A percentile compares a stretch with the other conserved stretches of the same genome.
These are phyloP conservation scores for Hyles euphorbiae DNA, from an alignment of 1,140 invertebrate genomes.

Conservation along the genomic window DNA sequence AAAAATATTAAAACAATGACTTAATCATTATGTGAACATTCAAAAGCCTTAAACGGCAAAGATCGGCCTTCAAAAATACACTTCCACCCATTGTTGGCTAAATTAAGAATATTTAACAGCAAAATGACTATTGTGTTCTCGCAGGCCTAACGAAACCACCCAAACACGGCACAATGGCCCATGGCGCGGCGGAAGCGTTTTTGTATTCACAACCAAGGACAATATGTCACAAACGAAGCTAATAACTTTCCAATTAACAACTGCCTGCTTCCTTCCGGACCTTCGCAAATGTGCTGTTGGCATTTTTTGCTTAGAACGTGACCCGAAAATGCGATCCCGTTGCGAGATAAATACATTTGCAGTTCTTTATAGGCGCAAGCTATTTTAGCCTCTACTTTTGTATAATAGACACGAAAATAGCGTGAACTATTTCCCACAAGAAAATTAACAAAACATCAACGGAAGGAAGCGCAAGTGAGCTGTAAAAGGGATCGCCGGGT, in stretches of 20 bases:
- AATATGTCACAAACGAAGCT: conserved; percentile 14
- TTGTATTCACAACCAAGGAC: conserved; percentile 13
- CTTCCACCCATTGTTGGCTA: conserved; percentile 16
- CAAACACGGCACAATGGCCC: conserved; percentile 13
- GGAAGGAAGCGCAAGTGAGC: conserved; percentile 37
- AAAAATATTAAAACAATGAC: not conserved
- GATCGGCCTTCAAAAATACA: conserved; percentile 13
- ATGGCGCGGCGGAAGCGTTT: conserved; percentile 19
- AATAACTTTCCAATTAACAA: conserved; percentile 19
- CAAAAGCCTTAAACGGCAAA: not conserved
- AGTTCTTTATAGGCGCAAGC: not conserved
- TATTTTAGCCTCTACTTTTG: too few species aligned
- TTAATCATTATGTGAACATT: not conserved
- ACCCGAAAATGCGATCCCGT: conserved; percentile 7
- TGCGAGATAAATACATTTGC: conserved; percentile 2
- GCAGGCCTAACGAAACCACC: conserved; percentile 11
- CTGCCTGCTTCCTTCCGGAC: conserved; percentile 30
- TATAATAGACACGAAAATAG: conserved; percentile 8
- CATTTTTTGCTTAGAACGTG: conserved; percentile 16
- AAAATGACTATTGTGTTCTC: conserved; percentile 18
- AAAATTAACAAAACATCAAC: conserved; percentile 9
- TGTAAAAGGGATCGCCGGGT: conserved; percentile 26
- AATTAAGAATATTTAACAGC: conserved; percentile 14
- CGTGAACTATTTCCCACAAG: conserved; percentile 8
- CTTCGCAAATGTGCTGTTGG: conserved; percentile 9